Evolutionary conservation across 2,888 invertebrate genomes (phyloP).

Genomic region (Chrysomela aeneicollis): DNA sequence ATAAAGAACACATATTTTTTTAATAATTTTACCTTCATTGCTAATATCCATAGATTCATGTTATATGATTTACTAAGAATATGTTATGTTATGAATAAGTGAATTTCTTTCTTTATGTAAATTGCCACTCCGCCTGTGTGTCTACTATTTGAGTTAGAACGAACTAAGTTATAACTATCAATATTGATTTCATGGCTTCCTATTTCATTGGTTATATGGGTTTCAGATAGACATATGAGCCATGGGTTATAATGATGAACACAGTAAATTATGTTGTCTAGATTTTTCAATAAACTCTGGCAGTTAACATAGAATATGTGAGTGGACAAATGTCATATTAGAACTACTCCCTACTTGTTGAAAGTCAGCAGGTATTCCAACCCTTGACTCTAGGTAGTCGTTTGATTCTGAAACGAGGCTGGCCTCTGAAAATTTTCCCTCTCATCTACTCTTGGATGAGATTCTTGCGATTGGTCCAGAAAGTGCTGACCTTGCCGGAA

Average conservation of each 20-base stretch:
- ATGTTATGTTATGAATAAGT: not conserved
- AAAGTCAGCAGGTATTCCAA: no score
- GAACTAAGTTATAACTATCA: not conserved
- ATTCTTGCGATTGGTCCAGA: no score
- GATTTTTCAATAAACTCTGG: constrained; percentile 1
- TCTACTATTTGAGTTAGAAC: not conserved
- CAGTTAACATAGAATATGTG: constrained; percentile 1
- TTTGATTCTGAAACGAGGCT: no score
- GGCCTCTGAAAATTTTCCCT: no score
- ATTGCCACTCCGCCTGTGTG: not conserved
- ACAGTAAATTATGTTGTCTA: not conserved
- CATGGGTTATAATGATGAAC: not conserved
- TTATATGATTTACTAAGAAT: constrained; percentile 4
- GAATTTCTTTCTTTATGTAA: not conserved
- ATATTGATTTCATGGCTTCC: constrained; percentile 1
- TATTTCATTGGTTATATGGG: constrained; percentile 5
- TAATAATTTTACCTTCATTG: not conserved
- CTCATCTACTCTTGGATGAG: no score
- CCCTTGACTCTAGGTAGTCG: no score
- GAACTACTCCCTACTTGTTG: no score
- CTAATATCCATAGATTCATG: constrained; percentile 3
- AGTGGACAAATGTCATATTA: not conserved
- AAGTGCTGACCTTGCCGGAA: no score
- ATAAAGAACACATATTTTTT: not conserved
- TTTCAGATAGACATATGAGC: constrained; percentile 1